A percentile compares a stretch with the other conserved stretches of the same genome.
These are phyloP conservation scores for Poecile atricapillus DNA, from an alignment of 2,113 vertebrate species.

Conservation along the genomic window DNA sequence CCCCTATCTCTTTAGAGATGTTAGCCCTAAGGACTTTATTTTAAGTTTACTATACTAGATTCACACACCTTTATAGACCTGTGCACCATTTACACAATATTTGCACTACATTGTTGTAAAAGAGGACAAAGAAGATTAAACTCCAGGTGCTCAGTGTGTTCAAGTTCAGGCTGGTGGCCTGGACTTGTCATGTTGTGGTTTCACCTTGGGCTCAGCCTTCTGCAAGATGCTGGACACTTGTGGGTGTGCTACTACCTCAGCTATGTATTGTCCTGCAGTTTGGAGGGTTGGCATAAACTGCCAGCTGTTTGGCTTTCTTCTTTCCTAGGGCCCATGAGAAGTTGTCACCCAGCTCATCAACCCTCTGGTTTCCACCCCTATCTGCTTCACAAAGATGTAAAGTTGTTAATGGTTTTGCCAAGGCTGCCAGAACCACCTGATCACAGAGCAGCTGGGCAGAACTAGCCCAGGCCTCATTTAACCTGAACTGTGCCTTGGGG, in stretches of 20 bases:
- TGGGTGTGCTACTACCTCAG: neutral
- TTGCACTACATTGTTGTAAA: neutral
- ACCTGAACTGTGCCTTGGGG: neutral
- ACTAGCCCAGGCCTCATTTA: neutral
- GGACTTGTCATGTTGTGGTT: neutral
- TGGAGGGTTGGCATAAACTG: neutral
- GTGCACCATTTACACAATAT: neutral
- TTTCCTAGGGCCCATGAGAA: neutral
- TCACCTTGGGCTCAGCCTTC: neutral
- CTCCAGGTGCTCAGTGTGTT: neutral
- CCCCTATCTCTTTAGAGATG: neutral
- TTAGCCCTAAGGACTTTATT: neutral
- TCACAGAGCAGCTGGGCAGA: neutral
- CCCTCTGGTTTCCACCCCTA: neutral
- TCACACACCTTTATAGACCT: neutral
- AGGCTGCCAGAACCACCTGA: neutral
- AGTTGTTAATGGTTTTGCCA: neutral
- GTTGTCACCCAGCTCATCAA: neutral
- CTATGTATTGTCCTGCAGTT: fast-evolving
- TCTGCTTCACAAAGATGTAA: neutral
- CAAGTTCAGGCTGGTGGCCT: neutral
- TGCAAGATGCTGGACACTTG: neutral
- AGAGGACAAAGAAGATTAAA: neutral
- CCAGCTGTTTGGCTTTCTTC: neutral
- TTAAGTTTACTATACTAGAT: neutral